A percentile compares a stretch with the other conserved stretches of the same genome.
Evolutionary conservation across 1,140 invertebrate genomes (phyloP).

Genomic region (Diabrotica undecimpunctata): DNA sequence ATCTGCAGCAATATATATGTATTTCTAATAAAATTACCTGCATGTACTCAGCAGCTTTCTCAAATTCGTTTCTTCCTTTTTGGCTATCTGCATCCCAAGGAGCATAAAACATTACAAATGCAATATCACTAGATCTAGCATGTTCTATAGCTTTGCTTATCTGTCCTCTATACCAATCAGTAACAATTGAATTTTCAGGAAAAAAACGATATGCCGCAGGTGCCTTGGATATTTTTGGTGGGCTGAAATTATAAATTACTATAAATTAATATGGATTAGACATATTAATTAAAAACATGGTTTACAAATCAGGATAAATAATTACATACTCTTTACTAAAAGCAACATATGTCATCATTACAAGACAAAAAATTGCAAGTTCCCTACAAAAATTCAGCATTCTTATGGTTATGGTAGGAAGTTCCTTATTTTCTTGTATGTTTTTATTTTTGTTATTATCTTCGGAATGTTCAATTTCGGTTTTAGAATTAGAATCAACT

Average conservation of each 20-base stretch:
- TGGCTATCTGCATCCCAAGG: constrained; percentile 84
- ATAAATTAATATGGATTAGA: constrained; percentile 1
- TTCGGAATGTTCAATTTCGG: constrained; percentile 20
- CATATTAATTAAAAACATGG: neutral
- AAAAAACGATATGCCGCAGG: constrained; percentile 69
- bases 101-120: constrained; percentile 85
- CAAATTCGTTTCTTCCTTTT: constrained; percentile 65
- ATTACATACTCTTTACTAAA: constrained; percentile 57
- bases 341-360: constrained; percentile 55
- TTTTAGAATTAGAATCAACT: constrained; percentile 11
- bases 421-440: constrained; percentile 13
- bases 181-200: constrained; percentile 58
- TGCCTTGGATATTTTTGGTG: constrained; percentile 63
- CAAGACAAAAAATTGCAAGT: constrained; percentile 49
- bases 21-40: constrained; percentile 33
- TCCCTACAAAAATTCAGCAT: constrained; percentile 44
- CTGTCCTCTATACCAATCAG: constrained; percentile 72
- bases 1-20: too few species aligned
- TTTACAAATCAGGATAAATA: constrained; percentile 5
- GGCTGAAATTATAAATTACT: constrained; percentile 48
- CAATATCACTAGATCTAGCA: constrained; percentile 59
- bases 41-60: constrained; percentile 67
- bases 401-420: constrained; percentile 29
- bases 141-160: constrained; percentile 58
- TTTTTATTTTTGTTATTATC: constrained; percentile 2